A percentile compares a stretch with the other conserved stretches of the same genome.
These are phyloP conservation scores for Agelas oroides DNA, from an alignment of 37 sponge, comb jelly and placozoan genomes.

Conservation along the genomic window DNA sequence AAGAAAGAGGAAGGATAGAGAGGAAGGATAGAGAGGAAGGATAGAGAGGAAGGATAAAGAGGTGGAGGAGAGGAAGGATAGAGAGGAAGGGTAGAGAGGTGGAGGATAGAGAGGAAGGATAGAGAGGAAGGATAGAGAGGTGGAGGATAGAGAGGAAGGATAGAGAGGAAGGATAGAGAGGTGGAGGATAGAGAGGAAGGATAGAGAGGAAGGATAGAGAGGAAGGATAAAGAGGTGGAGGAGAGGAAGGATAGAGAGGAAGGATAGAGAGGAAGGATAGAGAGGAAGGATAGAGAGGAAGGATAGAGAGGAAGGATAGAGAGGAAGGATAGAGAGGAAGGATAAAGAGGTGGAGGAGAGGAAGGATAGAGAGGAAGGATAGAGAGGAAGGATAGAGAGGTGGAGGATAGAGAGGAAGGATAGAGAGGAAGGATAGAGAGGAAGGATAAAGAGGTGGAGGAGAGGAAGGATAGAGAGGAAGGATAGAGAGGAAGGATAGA, in stretches of 20 bases:
- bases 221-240: background rate
- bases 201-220: background rate
- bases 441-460: background rate
- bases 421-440: slow-evolving; percentile 4
- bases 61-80: background rate
- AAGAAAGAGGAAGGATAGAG: background rate
- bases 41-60: background rate
- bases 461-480: background rate
- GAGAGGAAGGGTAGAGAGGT: too few species aligned
- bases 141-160: background rate
- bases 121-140: background rate
- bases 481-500: background rate
- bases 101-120: background rate
- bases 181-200: slow-evolving; percentile 10
- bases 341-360: background rate
- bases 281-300: slow-evolving; percentile 11
- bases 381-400: background rate
- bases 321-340: background rate
- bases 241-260: background rate
- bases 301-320: background rate
- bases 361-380: background rate
- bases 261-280: background rate
- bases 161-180: background rate
- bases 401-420: background rate
- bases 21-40: background rate